phyloP scores from a whole-genome alignment of 1,140 invertebrate genomes.

The Bombus balteatus region DNA sequence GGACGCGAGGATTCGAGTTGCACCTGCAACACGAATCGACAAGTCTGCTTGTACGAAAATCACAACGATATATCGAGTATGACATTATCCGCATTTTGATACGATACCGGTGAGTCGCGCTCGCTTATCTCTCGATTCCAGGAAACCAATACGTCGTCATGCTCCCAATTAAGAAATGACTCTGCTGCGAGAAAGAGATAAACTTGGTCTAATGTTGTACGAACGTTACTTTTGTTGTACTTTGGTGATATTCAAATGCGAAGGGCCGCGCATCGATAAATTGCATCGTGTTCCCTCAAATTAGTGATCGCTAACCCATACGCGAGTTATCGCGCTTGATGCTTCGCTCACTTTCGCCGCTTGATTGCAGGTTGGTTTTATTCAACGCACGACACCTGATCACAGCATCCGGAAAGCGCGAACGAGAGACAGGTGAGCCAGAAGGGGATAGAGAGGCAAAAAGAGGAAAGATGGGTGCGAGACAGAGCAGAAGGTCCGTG shows the following conservation, averaged over 20 bases:
- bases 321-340: neutral
- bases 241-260: no score
- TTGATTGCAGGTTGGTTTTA: slow-evolving; percentile 58
- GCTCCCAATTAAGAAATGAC: neutral
- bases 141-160: neutral
- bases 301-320: neutral
- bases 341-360: neutral
- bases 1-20: neutral
- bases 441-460: slow-evolving; percentile 62
- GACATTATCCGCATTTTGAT: slow-evolving; percentile 26
- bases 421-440: slow-evolving; percentile 50
- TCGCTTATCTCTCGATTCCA: neutral
- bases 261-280: neutral
- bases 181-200: neutral
- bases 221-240: neutral
- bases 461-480: slow-evolving; percentile 88
- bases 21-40: slow-evolving; percentile 15
- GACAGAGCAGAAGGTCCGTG: slow-evolving; percentile 92
- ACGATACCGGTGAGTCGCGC: neutral
- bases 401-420: slow-evolving; percentile 36
- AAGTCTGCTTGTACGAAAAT: slow-evolving; percentile 10
- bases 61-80: neutral
- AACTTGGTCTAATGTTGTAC: neutral
- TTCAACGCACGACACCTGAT: slow-evolving; percentile 47
- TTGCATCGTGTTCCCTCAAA: neutral